phyloP scores from a whole-genome alignment of 1,140 invertebrate species.

The Coenobita brevimanus region DNA sequence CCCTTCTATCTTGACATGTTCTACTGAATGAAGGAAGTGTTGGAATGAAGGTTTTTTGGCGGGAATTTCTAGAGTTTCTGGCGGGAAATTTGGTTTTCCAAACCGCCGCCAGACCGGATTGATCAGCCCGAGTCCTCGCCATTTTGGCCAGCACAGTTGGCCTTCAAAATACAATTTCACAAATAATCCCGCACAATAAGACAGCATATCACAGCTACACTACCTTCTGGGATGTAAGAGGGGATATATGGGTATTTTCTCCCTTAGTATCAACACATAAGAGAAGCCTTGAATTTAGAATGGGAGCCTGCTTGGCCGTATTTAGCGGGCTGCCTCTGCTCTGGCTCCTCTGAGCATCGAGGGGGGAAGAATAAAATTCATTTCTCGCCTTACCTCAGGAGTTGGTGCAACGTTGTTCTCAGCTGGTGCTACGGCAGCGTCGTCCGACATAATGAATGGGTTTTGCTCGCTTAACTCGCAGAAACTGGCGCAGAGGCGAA shows the following conservation, averaged over 20 bases:
- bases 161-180: conserved; percentile 43
- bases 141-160: conserved; percentile 41
- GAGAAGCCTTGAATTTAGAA: conserved; percentile 50
- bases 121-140: conserved; percentile 49
- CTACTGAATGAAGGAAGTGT: not conserved
- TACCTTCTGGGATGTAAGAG: conserved; percentile 28
- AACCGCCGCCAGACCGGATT: conserved; percentile 44
- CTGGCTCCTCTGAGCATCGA: conserved; percentile 38
- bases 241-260: not conserved
- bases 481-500: conserved; percentile 52
- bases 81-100: conserved; percentile 63
- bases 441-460: conserved; percentile 53
- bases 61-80: conserved; percentile 37
- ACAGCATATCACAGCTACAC: not conserved
- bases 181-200: conserved; percentile 36
- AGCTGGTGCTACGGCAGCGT: conserved; percentile 48
- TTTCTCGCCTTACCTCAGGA: conserved; percentile 49
- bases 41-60: conserved; percentile 45
- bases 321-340: conserved; percentile 47
- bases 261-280: conserved; percentile 17
- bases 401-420: conserved; percentile 51
- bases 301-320: conserved; percentile 44
- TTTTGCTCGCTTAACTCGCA: conserved; percentile 57
- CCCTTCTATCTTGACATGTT: too few species aligned
- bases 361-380: conserved; percentile 57